Evolutionary conservation across 2,797 vertebrate species (phyloP).

Genomic region (Aeoliscus strigatus): DNA sequence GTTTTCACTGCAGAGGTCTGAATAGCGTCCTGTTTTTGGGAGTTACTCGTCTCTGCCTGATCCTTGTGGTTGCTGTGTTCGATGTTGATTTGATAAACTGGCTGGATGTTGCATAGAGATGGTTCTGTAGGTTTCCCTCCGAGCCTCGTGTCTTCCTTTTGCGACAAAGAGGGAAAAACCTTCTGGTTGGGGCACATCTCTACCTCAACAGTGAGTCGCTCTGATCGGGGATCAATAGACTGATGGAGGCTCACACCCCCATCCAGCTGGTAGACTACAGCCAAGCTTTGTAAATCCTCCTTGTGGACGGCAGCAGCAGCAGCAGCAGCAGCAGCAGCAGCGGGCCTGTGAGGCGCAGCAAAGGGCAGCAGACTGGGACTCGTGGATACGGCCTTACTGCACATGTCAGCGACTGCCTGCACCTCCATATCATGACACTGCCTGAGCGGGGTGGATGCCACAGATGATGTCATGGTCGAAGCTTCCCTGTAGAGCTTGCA

Average conservation of each 20-base stretch:
- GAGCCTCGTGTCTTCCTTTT: conserved; percentile 43
- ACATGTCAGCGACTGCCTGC: conserved; percentile 82
- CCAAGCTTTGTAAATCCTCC: conserved; percentile 76
- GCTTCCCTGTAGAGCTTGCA: conserved; percentile 79
- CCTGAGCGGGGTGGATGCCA: conserved; percentile 46
- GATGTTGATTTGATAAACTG: conserved; percentile 74
- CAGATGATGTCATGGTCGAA: conserved; percentile 86
- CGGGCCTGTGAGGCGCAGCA: conserved; percentile 53
- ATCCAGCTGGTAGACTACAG: conserved; percentile 68
- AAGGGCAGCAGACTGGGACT: conserved; percentile 86
- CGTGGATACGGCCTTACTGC: conserved; percentile 84
- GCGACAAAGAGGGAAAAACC: conserved; percentile 12
- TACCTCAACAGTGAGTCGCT: conserved; percentile 57
- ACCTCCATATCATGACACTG: conserved; percentile 83
- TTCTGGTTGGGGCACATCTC: conserved; percentile 59
- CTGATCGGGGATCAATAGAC: conserved; percentile 31
- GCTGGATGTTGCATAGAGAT: conserved; percentile 60
- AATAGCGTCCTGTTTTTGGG: conserved; percentile 18
- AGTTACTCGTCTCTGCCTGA: conserved; percentile 18
- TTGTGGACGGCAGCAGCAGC: conserved; percentile 25
- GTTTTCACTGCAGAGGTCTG: conserved; percentile 35
- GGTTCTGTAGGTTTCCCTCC: conserved; percentile 61
- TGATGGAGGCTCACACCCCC: conserved; percentile 35
- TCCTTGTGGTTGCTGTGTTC: conserved; percentile 57
- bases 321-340: conserved; percentile 15